Evolutionary conservation across 1,140 invertebrate genomes (phyloP).

Genomic region (Pogonomyrmex barbatus): DNA sequence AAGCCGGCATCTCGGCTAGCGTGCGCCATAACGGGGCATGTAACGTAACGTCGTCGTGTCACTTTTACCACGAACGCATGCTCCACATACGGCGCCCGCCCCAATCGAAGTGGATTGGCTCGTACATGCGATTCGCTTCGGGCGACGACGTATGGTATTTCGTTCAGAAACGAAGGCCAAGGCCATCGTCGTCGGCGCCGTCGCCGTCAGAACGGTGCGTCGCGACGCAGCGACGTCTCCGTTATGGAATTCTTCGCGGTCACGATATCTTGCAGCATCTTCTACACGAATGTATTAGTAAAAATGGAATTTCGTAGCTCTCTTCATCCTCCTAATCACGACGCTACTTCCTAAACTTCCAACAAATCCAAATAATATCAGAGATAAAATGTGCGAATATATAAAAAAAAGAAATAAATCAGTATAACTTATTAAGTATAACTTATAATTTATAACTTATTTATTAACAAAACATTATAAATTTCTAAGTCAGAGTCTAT

Average conservation of each 20-base stretch:
- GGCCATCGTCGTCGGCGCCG: constrained; percentile 66
- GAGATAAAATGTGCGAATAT: background rate
- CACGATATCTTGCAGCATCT: background rate
- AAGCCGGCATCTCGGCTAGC: constrained; percentile 30
- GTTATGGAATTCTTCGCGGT: background rate
- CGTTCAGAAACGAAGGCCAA: constrained; percentile 79
- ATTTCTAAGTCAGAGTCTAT: background rate
- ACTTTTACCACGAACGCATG: constrained; percentile 71
- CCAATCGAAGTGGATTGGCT: constrained; percentile 69
- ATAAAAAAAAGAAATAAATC: background rate
- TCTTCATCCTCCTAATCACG: background rate
- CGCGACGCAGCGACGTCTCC: background rate
- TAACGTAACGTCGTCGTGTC: constrained; percentile 65
- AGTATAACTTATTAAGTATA: background rate
- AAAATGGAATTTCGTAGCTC: background rate
- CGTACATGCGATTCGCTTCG: constrained; percentile 74
- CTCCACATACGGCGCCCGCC: constrained; percentile 73
- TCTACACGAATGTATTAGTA: background rate
- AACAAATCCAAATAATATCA: background rate
- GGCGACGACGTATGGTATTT: constrained; percentile 70
- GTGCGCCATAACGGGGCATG: constrained; percentile 68
- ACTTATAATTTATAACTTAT: too few relatives aligned
- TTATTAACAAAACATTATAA: background rate
- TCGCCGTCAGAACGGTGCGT: constrained; percentile 6
- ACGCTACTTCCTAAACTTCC: background rate